phyloP scores from a whole-genome alignment of 53 echinoderm and acorn worm genomes.

The Henricia sp. region DNA sequence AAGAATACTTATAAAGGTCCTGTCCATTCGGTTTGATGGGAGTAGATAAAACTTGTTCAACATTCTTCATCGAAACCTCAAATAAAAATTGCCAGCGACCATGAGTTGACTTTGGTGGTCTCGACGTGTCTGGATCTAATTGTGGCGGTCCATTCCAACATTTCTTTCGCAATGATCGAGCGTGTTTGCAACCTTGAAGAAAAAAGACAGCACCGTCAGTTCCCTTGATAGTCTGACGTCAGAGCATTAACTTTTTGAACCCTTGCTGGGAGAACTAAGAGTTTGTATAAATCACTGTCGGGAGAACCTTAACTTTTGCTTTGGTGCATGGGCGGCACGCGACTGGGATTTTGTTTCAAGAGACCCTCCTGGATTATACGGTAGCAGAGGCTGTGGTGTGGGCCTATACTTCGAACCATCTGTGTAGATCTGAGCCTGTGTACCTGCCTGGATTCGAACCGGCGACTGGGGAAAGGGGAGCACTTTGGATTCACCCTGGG shows the following conservation, averaged over 20 bases:
- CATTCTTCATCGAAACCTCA: too few relatives aligned
- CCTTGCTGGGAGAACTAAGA: not conserved
- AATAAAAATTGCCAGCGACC: too few relatives aligned
- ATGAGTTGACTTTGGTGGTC: too few relatives aligned
- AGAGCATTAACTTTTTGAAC: not conserved
- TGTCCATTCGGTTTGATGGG: not conserved
- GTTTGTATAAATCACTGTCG: not conserved
- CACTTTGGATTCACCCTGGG: constrained; percentile 44
- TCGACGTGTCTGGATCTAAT: not conserved
- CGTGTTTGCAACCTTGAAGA: constrained; percentile 5
- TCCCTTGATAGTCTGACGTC: not conserved
- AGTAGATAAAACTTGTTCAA: not conserved
- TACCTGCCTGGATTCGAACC: constrained; percentile 23
- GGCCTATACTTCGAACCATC: not conserved
- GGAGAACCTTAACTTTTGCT: not conserved
- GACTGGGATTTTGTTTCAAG: not conserved
- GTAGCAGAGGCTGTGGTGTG: not conserved
- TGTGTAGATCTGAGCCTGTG: not conserved
- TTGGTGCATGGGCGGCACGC: not conserved
- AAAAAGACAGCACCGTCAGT: not conserved
- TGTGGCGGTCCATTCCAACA: not conserved
- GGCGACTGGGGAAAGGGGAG: constrained; percentile 29
- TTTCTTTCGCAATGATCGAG: constrained; percentile 11
- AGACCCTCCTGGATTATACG: constrained; percentile 34
- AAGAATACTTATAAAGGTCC: too few relatives aligned